phyloP scores from a whole-genome alignment of 2,113 vertebrate species.

The Hypocryptadius cinnamomeus region DNA sequence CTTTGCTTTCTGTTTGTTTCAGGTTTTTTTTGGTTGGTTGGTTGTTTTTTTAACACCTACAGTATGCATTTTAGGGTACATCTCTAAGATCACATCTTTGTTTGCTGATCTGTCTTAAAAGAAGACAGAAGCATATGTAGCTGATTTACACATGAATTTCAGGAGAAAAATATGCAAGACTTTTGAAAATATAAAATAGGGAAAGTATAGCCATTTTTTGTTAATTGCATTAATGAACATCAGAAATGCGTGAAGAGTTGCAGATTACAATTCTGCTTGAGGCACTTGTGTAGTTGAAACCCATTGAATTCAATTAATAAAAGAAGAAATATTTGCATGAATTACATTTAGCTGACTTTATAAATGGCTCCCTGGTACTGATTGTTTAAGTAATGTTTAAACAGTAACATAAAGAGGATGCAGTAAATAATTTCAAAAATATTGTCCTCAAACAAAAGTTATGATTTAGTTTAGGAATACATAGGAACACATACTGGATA shows the following conservation, averaged over 20 bases:
- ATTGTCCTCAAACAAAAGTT: background rate
- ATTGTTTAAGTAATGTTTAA: background rate
- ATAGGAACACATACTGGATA: background rate
- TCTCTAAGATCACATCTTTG: background rate
- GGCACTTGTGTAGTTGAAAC: background rate
- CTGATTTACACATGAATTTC: background rate
- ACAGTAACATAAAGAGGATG: background rate
- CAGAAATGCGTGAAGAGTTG: background rate
- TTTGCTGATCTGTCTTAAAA: background rate
- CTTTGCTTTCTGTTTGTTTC: background rate
- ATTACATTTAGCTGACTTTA: background rate
- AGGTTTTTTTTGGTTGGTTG: background rate
- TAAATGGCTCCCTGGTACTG: background rate
- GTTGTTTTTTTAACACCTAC: background rate
- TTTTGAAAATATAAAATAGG: background rate
- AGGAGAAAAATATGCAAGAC: background rate
- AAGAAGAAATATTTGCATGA: background rate
- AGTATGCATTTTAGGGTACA: background rate
- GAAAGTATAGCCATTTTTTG: background rate
- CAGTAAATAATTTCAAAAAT: background rate
- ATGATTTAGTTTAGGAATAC: background rate
- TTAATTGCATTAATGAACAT: background rate
- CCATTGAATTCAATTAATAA: background rate
- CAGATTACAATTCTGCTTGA: background rate
- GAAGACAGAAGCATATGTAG: background rate